phyloP scores from a whole-genome alignment of 2,113 vertebrate species.

The Alouatta palliata region DNA sequence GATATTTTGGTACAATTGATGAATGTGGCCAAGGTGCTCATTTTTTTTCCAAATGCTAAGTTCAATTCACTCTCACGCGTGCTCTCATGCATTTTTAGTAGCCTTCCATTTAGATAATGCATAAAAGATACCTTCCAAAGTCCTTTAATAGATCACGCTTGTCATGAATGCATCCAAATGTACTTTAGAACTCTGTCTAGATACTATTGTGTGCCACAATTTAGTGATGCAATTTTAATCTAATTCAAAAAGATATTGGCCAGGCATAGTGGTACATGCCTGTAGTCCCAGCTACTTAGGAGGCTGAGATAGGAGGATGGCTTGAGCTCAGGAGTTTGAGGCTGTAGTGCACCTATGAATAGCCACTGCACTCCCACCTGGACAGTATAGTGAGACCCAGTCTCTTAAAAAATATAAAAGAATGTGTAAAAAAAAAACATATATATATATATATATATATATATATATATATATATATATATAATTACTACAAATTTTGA shows the following conservation, averaged over 20 bases:
- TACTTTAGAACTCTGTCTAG: background rate
- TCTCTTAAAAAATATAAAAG: background rate
- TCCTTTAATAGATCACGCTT: background rate
- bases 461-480: too few relatives aligned
- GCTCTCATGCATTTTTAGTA: background rate
- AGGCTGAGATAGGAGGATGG: background rate
- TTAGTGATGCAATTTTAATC: background rate
- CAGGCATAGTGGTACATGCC: background rate
- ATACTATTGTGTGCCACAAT: background rate
- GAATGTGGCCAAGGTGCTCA: background rate
- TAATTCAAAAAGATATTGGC: background rate
- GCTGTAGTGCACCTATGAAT: background rate
- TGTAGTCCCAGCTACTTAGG: background rate
- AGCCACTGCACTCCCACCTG: background rate
- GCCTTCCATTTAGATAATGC: background rate
- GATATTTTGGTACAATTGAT: background rate
- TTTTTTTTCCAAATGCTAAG: background rate
- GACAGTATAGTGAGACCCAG: background rate
- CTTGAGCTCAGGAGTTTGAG: background rate
- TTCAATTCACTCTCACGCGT: background rate
- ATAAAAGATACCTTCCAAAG: background rate
- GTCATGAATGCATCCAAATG: background rate
- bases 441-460: too few relatives aligned
- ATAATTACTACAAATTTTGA: background rate
- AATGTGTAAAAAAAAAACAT: too few relatives aligned